These are phyloP conservation scores for Hestina assimilis DNA, from an alignment of 1,140 invertebrate genomes.

Conservation along the genomic window DNA sequence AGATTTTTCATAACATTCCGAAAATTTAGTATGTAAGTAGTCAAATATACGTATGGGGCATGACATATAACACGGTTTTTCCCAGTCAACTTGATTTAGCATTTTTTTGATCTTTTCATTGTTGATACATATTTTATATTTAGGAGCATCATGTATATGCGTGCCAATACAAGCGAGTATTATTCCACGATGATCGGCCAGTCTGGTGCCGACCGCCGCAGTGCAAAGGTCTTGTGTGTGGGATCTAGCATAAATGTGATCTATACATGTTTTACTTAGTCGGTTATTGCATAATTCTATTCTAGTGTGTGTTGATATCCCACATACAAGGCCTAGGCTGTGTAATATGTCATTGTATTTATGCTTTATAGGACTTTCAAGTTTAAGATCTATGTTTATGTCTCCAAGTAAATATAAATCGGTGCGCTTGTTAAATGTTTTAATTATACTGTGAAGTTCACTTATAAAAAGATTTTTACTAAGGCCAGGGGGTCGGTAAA, in stretches of 20 bases:
- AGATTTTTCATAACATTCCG: no score
- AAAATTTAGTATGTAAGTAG: neutral
- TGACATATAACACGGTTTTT: neutral
- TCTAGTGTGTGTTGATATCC: slow-evolving; percentile 25
- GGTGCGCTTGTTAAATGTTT: neutral
- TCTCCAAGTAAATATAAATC: slow-evolving; percentile 10
- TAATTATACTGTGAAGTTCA: neutral
- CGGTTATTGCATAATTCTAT: slow-evolving; percentile 22
- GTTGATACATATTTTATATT: neutral
- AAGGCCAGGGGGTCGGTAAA: neutral
- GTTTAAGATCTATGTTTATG: slow-evolving; percentile 2
- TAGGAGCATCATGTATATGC: neutral
- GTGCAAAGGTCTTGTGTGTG: slow-evolving; percentile 27
- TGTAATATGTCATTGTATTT: slow-evolving; percentile 16
- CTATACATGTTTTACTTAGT: slow-evolving; percentile 30
- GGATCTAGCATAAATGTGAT: no score
- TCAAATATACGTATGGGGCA: neutral
- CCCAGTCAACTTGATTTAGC: neutral
- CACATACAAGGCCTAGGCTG: slow-evolving; percentile 20
- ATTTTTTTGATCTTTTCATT: neutral
- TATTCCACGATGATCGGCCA: slow-evolving; percentile 4
- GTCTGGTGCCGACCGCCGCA: slow-evolving; percentile 6
- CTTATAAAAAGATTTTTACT: no score
- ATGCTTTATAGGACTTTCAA: slow-evolving; percentile 13
- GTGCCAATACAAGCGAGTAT: neutral